Evolutionary conservation across 2,888 invertebrate genomes (phyloP), one percentile per base, ranked within the genome.

Genomic region (Acrocyrtus sp.): DNA sequence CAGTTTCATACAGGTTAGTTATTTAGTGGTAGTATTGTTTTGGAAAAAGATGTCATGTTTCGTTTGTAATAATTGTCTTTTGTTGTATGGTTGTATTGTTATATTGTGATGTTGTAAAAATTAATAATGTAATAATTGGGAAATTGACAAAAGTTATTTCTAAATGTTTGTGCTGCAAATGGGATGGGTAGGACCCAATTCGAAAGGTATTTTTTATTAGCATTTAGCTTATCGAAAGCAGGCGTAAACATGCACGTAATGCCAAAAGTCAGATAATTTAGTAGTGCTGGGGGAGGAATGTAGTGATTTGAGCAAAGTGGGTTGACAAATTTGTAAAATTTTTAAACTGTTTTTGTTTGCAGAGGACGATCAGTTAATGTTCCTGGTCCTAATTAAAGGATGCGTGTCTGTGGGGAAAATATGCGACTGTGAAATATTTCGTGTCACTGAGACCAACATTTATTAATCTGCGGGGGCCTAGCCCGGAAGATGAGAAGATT

Each of bases 341-440:
- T 10, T 39, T 12, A 39, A 39, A 10, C 12, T 39, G 39, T 39
- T 39, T 10, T 39, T 6, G 39, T 61, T 80, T 81, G 21, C 82
- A 83, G 86, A 93, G 57, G 94, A 95, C 84, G 91, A 89, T 82
- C 92, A 92, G 41, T 88, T 95, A 62, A 87, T 95, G 56, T 97
- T 95, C 83, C 88, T 99, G 67, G 95, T 98, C 8, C 89, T 98
- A 83, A 93, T 99, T 61, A 97, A 95, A 15, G 96, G 97, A 39
- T 98, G 97, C 85, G 91, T 96, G 81, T 98, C 98, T 8, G 92
- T 98, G 77, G 98, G 98, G 10, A 98, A 98, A 86, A 91, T 99
- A 50, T 92, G 92, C 51, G 96, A 96, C 82, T 91, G 93, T 0
- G 98, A 99, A 87, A 92, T 99, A 73, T 98, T 97, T 84, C 90